phyloP scores from a whole-genome alignment of 2,888 invertebrate genomes.

The Protonemura montana region DNA sequence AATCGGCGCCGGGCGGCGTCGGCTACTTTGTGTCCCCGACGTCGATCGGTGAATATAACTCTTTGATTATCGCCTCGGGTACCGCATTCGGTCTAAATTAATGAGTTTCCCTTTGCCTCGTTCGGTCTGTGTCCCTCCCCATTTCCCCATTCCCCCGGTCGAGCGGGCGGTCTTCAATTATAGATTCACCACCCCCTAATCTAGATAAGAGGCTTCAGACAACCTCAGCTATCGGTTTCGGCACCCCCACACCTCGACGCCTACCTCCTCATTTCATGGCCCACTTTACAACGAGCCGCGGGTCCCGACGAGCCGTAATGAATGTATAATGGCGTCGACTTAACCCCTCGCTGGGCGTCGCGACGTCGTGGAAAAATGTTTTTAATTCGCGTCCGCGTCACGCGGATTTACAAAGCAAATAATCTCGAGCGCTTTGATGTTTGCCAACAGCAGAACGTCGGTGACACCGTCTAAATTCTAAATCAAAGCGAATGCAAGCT shows the following conservation, averaged over 20 bases:
- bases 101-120: constrained; percentile 36
- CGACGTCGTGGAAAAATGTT: background rate
- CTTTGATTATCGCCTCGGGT: constrained; percentile 8
- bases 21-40: constrained; percentile 18
- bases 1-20: background rate
- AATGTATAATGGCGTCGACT: constrained; percentile 45
- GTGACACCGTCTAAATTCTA: background rate
- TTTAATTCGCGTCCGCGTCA: background rate
- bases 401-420: background rate
- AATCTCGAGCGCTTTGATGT: background rate
- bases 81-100: constrained; percentile 36
- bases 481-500: background rate
- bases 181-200: constrained; percentile 46
- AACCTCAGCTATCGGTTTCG: constrained; percentile 38
- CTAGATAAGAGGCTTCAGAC: constrained; percentile 47
- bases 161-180: constrained; percentile 46
- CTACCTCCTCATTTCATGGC: constrained; percentile 14
- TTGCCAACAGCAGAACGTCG: background rate
- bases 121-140: too few relatives aligned
- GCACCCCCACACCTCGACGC: constrained; percentile 20
- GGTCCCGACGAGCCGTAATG: constrained; percentile 39
- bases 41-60: constrained; percentile 20
- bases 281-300: constrained; percentile 26
- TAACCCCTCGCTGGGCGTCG: constrained; percentile 5
- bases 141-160: background rate